Base-by-base conservation (phyloP, 2,888 invertebrate species). In the Byasa hedistus region DNA sequence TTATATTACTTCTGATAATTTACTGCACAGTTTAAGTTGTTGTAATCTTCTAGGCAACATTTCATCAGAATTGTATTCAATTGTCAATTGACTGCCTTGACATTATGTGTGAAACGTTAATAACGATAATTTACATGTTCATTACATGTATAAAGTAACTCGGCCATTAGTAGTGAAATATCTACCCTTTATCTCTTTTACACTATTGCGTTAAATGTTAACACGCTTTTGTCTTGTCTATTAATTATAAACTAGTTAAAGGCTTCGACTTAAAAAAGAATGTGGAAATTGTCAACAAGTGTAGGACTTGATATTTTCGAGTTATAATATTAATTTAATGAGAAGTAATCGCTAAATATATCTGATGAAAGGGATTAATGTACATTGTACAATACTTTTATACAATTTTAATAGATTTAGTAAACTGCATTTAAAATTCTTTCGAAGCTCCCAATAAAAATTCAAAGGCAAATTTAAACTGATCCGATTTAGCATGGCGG, bases 401-500 rank as follows among this genome's bases (percentile, higher is more conserved):
- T n/a, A n/a, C n/a, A n/a, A n/a, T n/a, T n/a, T n/a, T 12, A 15
- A 12, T 39, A 15, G 0, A 39, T 39, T 39, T 15, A 39, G 39
- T 39, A 15, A 39, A 39, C 3, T 12, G 12, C 39, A 39, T 39
- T 39, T 39, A 2, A 39, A 39, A 39, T 12, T 12, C 12, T 12
- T 39, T n/a, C n/a, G 39, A 39, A 39, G 39, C 12, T 12, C 3
- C 7, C 8, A n/a, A 48, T 48, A 5, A 19, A 39, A 15, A 15
- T 3, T 12, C 7, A 10, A 15, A 5, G 15, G 39, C 8, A 39
- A 48, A 48, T 48, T 48, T 48, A 48, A 48, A 48, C 48, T n/a
- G n/a, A 48, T n/a, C 5, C 70, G 71, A 71, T 69, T 65, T 68
- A 67, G 69, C 69, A 65, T 56, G 63, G 61, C 64, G 24, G n/a